phyloP scores from a whole-genome alignment of 2,888 invertebrate species.

The Platycnemis pennipes region DNA sequence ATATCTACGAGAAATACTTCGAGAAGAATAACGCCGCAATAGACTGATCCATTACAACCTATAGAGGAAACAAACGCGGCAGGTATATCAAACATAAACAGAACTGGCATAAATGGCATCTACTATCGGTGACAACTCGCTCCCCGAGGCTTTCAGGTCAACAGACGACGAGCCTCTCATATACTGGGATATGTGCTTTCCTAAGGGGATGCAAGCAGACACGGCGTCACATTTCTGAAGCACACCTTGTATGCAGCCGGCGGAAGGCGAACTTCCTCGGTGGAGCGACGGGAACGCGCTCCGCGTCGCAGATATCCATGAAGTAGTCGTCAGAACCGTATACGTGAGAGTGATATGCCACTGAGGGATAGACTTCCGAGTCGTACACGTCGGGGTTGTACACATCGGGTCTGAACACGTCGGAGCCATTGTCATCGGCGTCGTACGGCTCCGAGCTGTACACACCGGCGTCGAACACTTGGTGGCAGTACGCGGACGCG shows the following conservation, averaged over 20 bases:
- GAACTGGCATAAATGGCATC: not conserved
- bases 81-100: not conserved
- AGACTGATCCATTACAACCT: no score
- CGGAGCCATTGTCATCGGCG: not conserved
- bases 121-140: not conserved
- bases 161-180: not conserved
- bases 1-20: no score
- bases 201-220: not conserved
- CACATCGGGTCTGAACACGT: constrained; percentile 33
- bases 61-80: not conserved
- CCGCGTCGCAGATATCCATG: not conserved
- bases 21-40: no score
- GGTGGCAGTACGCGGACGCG: not conserved
- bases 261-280: constrained; percentile 10
- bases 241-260: constrained; percentile 31
- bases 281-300: not conserved
- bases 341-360: not conserved
- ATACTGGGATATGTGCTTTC: no score
- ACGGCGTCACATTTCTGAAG: not conserved
- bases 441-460: not conserved
- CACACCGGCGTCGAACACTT: not conserved
- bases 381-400: constrained; percentile 17
- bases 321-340: constrained; percentile 46
- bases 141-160: not conserved
- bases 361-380: constrained; percentile 17